A percentile compares a stretch with the other conserved stretches of the same genome.
phyloP scores from a whole-genome alignment of 2,113 vertebrate species.

The Mesitornis unicolor region DNA sequence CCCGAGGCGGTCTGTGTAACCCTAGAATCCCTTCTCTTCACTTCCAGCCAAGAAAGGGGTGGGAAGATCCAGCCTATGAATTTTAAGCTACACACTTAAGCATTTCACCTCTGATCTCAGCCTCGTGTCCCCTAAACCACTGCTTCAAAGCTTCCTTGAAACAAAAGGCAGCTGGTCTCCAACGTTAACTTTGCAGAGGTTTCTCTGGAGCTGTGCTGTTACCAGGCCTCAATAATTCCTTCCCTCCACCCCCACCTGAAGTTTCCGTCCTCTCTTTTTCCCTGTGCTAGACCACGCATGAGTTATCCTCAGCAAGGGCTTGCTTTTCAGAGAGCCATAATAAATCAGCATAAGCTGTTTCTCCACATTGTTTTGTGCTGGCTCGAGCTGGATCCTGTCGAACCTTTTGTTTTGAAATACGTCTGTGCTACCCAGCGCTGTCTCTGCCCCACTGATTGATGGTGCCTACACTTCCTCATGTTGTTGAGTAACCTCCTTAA shows the following conservation, averaged over 20 bases:
- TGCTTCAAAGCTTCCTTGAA: conserved; percentile 19
- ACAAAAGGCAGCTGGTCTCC: background rate
- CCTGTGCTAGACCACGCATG: background rate
- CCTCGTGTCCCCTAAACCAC: background rate
- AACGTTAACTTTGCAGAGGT: background rate
- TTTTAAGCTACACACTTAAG: background rate
- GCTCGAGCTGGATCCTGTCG: conserved; percentile 9
- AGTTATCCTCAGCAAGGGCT: background rate
- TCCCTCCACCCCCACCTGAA: background rate
- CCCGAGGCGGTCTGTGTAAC: background rate
- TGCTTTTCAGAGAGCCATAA: background rate
- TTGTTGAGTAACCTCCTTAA: background rate
- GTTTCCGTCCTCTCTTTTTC: conserved; percentile 26
- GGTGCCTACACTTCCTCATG: background rate
- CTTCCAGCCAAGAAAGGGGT: background rate
- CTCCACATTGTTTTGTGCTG: background rate
- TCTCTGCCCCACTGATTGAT: conserved; percentile 2
- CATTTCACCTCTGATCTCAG: conserved; percentile 3
- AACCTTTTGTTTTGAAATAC: conserved; percentile 37
- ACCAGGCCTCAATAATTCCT: background rate
- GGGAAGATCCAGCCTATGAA: background rate
- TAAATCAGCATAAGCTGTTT: conserved; percentile 39
- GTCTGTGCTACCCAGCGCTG: background rate
- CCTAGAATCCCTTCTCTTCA: background rate
- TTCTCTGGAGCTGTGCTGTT: background rate